These are phyloP conservation scores for Gobio gobio DNA, from an alignment of 2,113 vertebrate species.

Conservation along the genomic window DNA sequence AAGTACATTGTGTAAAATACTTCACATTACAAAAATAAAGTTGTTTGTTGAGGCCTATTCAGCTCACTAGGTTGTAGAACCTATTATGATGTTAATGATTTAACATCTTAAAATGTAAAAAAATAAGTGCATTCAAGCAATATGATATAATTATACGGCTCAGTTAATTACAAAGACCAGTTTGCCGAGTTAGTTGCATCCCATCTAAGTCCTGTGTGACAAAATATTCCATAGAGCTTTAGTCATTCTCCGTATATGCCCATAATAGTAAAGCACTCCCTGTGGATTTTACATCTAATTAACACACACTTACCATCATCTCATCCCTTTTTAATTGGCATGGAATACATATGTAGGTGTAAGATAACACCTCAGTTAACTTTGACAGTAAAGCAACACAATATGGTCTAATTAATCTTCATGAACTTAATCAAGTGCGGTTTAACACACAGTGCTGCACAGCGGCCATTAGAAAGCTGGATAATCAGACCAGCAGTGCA, in stretches of 20 bases:
- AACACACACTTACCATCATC: background rate
- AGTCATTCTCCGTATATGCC: background rate
- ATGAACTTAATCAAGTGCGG: background rate
- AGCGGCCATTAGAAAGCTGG: conserved; percentile 21
- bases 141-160: conserved; percentile 5
- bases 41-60: background rate
- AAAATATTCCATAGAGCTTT: conserved; percentile 27
- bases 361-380: background rate
- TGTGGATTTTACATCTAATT: conserved; percentile 12
- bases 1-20: background rate
- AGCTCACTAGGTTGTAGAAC: background rate
- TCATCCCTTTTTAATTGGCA: conserved; percentile 27
- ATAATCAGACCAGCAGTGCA: conserved; percentile 18
- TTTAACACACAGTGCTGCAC: background rate
- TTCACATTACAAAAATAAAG: background rate
- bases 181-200: background rate
- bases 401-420: background rate
- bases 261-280: conserved; percentile 15
- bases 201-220: background rate
- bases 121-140: background rate
- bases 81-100: background rate
- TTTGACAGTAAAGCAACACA: conserved; percentile 26
- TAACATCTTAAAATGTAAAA: background rate
- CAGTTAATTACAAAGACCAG: conserved; percentile 9
- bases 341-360: background rate